A percentile compares a stretch with the other conserved stretches of the same genome.
phyloP scores from a whole-genome alignment of 1,140 invertebrate genomes.

The Lepeophtheirus salmonis region DNA sequence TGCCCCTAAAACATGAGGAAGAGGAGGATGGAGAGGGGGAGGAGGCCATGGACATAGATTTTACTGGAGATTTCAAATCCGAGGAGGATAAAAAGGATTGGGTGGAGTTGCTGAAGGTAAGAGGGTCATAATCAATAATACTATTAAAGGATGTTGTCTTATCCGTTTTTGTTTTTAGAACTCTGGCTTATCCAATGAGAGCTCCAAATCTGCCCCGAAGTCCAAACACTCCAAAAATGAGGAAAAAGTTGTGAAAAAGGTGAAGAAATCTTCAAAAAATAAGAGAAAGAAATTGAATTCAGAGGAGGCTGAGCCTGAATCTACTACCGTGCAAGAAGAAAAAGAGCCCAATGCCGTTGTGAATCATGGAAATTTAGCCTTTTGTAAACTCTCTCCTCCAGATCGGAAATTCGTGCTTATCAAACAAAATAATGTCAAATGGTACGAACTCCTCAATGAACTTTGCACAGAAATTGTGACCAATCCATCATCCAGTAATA shows the following conservation, averaged over 20 bases:
- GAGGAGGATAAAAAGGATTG: not conserved
- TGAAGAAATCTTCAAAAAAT: not conserved
- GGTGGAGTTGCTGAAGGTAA: not conserved
- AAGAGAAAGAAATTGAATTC: not conserved
- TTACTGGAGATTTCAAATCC: not conserved
- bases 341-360: too few relatives aligned
- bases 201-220: too few relatives aligned
- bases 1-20: not conserved
- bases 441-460: not conserved
- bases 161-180: too few relatives aligned
- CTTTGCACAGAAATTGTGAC: not conserved
- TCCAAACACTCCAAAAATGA: too few relatives aligned
- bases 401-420: not conserved
- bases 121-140: not conserved
- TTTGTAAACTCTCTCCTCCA: not conserved
- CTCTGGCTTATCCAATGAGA: too few relatives aligned
- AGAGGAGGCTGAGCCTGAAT: too few relatives aligned
- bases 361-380: not conserved
- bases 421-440: not conserved
- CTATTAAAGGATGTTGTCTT: too few relatives aligned
- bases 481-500: not conserved
- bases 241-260: not conserved
- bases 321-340: too few relatives aligned
- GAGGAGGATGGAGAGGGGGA: not conserved
- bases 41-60: not conserved